Conservation (phyloP, 2,888 invertebrate species). For the Diarsia rubi region DNA sequence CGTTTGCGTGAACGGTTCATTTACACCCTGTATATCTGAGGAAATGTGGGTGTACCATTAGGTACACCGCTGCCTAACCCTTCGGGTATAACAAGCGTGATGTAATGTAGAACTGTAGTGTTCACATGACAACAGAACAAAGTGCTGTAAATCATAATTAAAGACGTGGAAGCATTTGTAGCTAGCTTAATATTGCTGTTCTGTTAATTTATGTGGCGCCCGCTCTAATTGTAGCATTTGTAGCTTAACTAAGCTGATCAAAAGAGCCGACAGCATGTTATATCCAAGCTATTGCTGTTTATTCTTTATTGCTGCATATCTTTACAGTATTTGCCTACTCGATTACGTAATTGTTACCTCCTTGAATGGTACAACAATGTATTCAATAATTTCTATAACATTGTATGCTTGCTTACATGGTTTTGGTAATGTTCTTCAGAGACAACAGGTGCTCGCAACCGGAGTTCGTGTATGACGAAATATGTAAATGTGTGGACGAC, state of each 20-base stretch:
- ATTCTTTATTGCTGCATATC: background rate
- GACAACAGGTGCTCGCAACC: background rate
- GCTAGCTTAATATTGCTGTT: constrained; percentile 7
- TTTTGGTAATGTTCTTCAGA: background rate
- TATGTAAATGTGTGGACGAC: background rate
- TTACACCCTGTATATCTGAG: too few species aligned
- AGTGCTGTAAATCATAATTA: constrained; percentile 24
- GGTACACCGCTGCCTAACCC: too few species aligned
- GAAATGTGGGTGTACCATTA: too few species aligned
- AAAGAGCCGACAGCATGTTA: constrained; percentile 26
- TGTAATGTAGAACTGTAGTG: too few species aligned
- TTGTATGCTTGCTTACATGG: background rate
- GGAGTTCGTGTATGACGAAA: background rate
- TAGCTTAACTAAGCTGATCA: constrained; percentile 31
- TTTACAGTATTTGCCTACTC: background rate
- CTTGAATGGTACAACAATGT: background rate
- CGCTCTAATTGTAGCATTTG: constrained; percentile 34
- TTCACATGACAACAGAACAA: constrained; percentile 6
- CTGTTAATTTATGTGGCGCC: constrained; percentile 42
- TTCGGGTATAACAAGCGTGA: too few species aligned
- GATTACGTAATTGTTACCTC: background rate
- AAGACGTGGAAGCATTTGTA: background rate
- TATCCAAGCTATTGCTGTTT: background rate
- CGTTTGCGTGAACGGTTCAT: too few species aligned
- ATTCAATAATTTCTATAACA: background rate